Evolutionary conservation across 2,888 invertebrate species (phyloP), one percentile per base, ranked within the genome.

Genomic region (Eupithecia pulchellata): DNA sequence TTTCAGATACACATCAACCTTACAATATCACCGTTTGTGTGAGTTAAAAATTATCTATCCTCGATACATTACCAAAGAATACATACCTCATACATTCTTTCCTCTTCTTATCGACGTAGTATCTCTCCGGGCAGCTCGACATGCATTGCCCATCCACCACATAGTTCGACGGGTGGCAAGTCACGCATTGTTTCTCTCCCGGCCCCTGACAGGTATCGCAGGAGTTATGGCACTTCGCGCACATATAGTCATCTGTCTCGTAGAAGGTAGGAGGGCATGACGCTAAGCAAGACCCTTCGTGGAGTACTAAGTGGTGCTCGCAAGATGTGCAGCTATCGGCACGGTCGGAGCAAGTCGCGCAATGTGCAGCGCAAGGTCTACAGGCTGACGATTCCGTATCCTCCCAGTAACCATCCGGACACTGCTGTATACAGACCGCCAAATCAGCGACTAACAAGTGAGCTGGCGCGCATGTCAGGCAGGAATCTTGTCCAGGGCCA

Each of bases 241-340:
- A 98, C 95, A 96, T 96, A 89, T 98, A 97, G 87, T 98, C 98
- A 82, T 98, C 97, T 2, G 97, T 97, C 91, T 98, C 98, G 84
- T 96, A 98, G 58, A 97, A 97, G 77, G 97, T 96, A 20, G 95
- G 86, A 0, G 98, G 98, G 90, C 98, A 98, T 0, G 97, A 96
- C 8, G 98, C 97, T 79, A 97, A 95, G 89, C 98, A 98, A 81
- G 96, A 96, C 82, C 97, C 97, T 76, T 97, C 96, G 85, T 97
- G 96, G 83, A 98, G 96, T 64, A 98, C 96, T 75, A 98, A 93
- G 85, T 98, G 97, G 88, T 98, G 98, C 82, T 98, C 98, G 87
- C 98, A 98, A 78, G 97, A 97, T 55, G 97, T 97, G 84, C 98
- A 98, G 77, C 96, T 96, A 80, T 97, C 97, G 5, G 97, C 97